These are phyloP conservation scores for Eristalinus sepulchralis DNA, from an alignment of 2,888 invertebrate species.

Conservation along the genomic window DNA sequence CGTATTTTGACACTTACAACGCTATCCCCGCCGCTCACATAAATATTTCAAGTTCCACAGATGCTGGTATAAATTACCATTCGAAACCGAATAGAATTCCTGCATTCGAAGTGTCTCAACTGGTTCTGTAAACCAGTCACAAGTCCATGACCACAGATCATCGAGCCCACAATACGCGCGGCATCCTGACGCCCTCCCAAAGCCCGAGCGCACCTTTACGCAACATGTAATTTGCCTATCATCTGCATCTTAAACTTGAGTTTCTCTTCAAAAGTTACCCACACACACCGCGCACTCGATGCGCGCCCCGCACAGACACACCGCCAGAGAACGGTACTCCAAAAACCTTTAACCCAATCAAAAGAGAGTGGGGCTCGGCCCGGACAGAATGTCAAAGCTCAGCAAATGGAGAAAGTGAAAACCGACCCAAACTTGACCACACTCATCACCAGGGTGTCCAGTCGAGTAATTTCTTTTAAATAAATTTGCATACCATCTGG, in stretches of 20 bases:
- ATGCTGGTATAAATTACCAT: not conserved
- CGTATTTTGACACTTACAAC: not conserved
- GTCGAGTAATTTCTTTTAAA: not conserved
- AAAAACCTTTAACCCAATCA: not conserved
- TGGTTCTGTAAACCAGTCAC: not conserved
- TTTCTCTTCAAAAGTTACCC: not conserved
- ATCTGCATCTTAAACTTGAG: not conserved
- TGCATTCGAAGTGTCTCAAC: not conserved
- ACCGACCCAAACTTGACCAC: not conserved
- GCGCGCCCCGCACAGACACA: not conserved
- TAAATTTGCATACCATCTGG: conserved; percentile 7
- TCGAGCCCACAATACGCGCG: not conserved
- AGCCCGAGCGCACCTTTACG: not conserved
- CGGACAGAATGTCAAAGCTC: not conserved
- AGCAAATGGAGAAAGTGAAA: not conserved
- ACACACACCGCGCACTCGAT: no score
- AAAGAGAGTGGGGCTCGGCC: not conserved
- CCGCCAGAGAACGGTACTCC: not conserved
- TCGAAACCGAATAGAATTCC: no score
- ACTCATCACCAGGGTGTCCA: not conserved
- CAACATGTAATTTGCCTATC: not conserved
- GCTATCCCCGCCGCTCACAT: not conserved
- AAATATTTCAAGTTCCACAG: not conserved
- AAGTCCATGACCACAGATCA: not conserved
- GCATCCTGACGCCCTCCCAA: not conserved